phyloP scores from a whole-genome alignment of 2,797 vertebrate species.

The Paratrypauchen microcephalus region DNA sequence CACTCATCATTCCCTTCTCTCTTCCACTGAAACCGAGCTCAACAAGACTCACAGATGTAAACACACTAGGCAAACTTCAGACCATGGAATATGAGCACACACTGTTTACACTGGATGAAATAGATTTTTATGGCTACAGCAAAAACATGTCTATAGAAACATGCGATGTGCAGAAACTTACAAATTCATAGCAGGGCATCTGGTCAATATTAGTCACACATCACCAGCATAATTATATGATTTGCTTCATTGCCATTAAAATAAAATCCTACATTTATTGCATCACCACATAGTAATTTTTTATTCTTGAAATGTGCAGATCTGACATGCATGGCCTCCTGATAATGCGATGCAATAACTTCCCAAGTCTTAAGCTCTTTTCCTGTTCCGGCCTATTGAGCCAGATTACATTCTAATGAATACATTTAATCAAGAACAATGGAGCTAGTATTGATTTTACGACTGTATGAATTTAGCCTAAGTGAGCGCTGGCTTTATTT shows the following conservation, averaged over 20 bases:
- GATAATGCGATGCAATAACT: constrained; percentile 36
- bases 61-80: constrained; percentile 1
- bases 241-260: background rate
- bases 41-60: background rate
- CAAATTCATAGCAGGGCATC: background rate
- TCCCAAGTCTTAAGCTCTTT: constrained; percentile 24
- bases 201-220: background rate
- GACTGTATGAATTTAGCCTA: constrained; percentile 29
- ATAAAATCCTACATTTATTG: constrained; percentile 4
- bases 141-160: background rate
- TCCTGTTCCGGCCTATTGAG: constrained; percentile 30
- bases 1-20: too few species aligned
- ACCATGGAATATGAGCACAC: background rate
- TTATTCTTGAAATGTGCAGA: constrained; percentile 16
- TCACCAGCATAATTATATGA: background rate
- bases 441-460: constrained; percentile 44
- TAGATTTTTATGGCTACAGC: background rate
- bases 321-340: constrained; percentile 10
- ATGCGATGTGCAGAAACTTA: background rate
- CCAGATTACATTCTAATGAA: constrained; percentile 39
- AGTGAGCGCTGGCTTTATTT: constrained; percentile 37
- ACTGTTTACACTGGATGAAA: background rate
- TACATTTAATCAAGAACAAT: constrained; percentile 50
- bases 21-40: background rate
- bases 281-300: background rate